phyloP scores from a whole-genome alignment of 2,113 vertebrate genomes.

The Psilopsiagon aurifrons region DNA sequence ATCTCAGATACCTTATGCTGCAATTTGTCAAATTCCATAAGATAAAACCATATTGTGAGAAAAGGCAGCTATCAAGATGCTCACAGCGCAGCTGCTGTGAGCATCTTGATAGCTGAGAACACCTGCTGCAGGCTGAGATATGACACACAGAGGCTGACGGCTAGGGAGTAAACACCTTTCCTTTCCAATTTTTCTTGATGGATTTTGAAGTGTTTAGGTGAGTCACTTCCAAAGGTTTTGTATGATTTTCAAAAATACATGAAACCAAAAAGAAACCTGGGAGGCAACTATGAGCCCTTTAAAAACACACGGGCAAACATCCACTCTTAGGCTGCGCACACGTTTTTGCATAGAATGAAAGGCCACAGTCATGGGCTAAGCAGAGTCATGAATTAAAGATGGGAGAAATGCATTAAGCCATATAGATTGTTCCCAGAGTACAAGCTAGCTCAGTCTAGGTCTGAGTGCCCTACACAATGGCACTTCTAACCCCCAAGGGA shows the following conservation, averaged over 20 bases:
- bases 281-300: not conserved
- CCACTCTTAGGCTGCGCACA: not conserved
- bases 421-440: not conserved
- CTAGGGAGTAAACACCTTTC: not conserved
- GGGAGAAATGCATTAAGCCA: conserved; percentile 11
- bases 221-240: not conserved
- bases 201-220: conserved; percentile 5
- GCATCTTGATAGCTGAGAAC: not conserved
- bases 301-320: not conserved
- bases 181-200: not conserved
- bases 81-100: not conserved
- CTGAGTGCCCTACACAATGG: not conserved
- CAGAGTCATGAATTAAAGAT: conserved; percentile 39
- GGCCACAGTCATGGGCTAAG: not conserved
- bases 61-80: too few species aligned
- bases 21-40: not conserved
- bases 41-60: not conserved
- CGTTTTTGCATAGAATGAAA: conserved; percentile 14
- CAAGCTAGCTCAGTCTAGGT: not conserved
- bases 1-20: not conserved
- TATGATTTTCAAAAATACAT: not conserved
- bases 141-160: not conserved
- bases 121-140: not conserved
- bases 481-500: not conserved
- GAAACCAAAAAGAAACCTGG: not conserved